phyloP scores from a whole-genome alignment of 2,113 vertebrate species.

The Melanerpes aurifrons region DNA sequence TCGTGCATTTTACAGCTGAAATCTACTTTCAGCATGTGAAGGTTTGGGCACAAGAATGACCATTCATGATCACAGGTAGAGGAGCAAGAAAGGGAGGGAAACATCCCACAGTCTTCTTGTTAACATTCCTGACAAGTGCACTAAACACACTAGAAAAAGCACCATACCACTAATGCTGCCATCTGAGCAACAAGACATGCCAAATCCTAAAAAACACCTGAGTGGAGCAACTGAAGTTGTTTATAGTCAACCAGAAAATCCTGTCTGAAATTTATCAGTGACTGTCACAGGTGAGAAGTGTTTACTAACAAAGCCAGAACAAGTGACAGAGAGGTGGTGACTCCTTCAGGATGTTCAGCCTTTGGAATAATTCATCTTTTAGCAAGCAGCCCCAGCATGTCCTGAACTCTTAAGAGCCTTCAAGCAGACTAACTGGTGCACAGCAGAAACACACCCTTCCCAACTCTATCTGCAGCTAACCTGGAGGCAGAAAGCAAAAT shows the following conservation, averaged over 20 bases:
- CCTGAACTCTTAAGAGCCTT: background rate
- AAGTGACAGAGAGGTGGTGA: conserved; percentile 54
- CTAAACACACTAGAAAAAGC: background rate
- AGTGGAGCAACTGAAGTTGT: conserved; percentile 55
- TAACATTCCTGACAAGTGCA: conserved; percentile 10
- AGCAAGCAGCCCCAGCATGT: background rate
- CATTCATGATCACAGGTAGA: background rate
- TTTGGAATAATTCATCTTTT: conserved; percentile 48
- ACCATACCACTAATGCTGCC: conserved; percentile 34
- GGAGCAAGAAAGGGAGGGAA: background rate
- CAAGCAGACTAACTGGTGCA: background rate
- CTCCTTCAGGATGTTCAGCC: conserved; percentile 45
- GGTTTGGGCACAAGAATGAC: background rate
- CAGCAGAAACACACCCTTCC: background rate
- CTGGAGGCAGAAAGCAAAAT: background rate
- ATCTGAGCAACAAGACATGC: conserved; percentile 40
- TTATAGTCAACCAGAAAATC: conserved; percentile 58
- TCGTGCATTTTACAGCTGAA: background rate
- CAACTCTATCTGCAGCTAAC: background rate
- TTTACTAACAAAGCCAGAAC: conserved; percentile 67
- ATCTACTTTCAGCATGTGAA: background rate
- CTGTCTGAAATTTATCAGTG: conserved; percentile 58
- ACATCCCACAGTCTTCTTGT: background rate
- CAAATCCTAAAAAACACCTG: conserved; percentile 42
- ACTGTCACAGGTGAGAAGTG: conserved; percentile 67